Percentiles rank a stretch among this genome's conserved stretches.
Evolutionary conservation across 1,140 invertebrate genomes (phyloP).

Genomic region (Macrosteles quadrilineatus): DNA sequence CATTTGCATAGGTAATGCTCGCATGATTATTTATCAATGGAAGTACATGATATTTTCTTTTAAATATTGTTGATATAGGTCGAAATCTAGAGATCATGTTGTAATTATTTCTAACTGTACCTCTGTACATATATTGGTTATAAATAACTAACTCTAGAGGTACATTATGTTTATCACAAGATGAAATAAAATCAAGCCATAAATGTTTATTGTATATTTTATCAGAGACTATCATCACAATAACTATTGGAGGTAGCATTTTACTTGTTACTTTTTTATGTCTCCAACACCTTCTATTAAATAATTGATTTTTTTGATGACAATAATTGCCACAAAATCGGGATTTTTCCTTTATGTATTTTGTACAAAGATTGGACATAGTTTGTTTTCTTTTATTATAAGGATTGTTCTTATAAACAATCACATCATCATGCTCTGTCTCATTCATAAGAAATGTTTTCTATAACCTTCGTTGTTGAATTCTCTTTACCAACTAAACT

Average conservation of each 20-base stretch:
- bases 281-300: conserved; percentile 1
- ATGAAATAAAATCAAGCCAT: neutral
- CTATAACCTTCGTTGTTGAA: too few species aligned
- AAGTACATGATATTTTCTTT: neutral
- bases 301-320: neutral
- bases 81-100: neutral
- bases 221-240: neutral
- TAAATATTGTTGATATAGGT: neutral
- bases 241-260: neutral
- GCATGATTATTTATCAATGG: neutral
- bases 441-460: too few species aligned
- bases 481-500: too few species aligned
- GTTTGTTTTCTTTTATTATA: too few species aligned
- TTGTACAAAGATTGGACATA: neutral
- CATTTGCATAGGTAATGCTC: neutral
- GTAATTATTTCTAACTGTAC: neutral
- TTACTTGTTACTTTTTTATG: neutral
- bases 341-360: neutral
- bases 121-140: neutral
- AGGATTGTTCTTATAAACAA: too few species aligned
- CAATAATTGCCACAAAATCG: conserved; percentile 6
- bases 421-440: too few species aligned
- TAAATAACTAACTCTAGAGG: conserved; percentile 8
- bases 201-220: neutral
- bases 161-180: neutral